These are phyloP conservation scores for Apamea sordens DNA, from an alignment of 2,888 invertebrate genomes.

Conservation along the genomic window DNA sequence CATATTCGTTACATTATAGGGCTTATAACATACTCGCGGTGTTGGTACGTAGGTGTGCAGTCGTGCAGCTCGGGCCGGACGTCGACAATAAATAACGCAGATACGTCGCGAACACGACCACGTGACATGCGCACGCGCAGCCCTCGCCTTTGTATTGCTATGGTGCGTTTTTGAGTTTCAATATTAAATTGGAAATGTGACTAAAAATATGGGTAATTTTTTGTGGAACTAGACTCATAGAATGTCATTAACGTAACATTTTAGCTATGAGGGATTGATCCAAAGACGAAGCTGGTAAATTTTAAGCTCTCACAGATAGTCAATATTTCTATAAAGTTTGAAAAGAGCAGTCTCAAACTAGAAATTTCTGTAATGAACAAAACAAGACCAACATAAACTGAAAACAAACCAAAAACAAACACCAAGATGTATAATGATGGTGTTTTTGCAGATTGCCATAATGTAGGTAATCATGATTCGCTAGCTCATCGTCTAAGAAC, in stretches of 20 bases:
- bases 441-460: constrained; percentile 52
- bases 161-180: constrained; percentile 48
- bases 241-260: neutral
- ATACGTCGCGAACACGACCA: constrained; percentile 87
- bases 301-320: neutral
- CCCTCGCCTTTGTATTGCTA: constrained; percentile 65
- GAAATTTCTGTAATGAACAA: neutral
- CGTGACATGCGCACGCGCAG: constrained; percentile 84
- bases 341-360: neutral
- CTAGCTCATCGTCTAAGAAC: constrained; percentile 45
- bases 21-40: constrained; percentile 56
- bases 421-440: constrained; percentile 32
- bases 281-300: neutral
- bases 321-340: neutral
- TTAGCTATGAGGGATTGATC: neutral
- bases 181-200: constrained; percentile 25
- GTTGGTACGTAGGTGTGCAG: constrained; percentile 70
- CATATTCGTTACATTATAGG: constrained; percentile 52
- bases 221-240: neutral
- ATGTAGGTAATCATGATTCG: constrained; percentile 45
- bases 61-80: constrained; percentile 81
- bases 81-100: constrained; percentile 88
- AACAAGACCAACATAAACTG: neutral
- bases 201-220: neutral
- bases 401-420: constrained; percentile 36